These are phyloP conservation scores for Geodia barretti DNA, from an alignment of 37 sponge, comb jelly and placozoan species.

Conservation along the genomic window DNA sequence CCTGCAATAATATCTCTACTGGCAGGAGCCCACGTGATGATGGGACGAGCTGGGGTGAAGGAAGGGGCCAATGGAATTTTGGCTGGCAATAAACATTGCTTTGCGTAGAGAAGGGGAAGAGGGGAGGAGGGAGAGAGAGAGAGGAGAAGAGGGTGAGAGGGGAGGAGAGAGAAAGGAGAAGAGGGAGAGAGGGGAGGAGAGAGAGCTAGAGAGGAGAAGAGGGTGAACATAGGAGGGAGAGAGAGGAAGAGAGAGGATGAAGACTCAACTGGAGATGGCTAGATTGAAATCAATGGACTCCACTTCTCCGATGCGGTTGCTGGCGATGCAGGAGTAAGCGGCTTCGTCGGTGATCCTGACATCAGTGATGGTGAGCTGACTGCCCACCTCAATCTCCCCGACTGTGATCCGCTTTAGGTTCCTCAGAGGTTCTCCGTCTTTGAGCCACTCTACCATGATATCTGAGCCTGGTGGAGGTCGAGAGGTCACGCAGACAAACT, in stretches of 20 bases:
- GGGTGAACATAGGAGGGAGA: too few species aligned
- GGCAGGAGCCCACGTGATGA: conserved; percentile 2
- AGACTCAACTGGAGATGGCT: not conserved
- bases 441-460: conserved; percentile 17
- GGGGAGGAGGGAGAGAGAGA: too few species aligned
- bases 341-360: conserved; percentile 16
- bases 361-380: conserved; percentile 17
- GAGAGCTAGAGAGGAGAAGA: too few species aligned
- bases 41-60: not conserved
- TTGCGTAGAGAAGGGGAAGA: too few species aligned
- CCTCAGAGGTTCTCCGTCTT: conserved; percentile 19
- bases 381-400: not conserved
- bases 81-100: too few species aligned
- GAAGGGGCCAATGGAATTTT: too few species aligned
- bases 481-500: conserved; percentile 37
- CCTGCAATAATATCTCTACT: not conserved
- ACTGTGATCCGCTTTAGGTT: conserved; percentile 16
- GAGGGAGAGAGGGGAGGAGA: not conserved
- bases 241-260: too few species aligned
- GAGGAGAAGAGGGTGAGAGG: too few species aligned
- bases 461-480: conserved; percentile 8
- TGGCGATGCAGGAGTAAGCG: conserved; percentile 24
- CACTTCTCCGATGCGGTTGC: conserved; percentile 4
- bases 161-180: not conserved
- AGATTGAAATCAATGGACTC: not conserved